Conservation (phyloP, 2,113 vertebrate species). For the Vulpes ferrilata region DNA sequence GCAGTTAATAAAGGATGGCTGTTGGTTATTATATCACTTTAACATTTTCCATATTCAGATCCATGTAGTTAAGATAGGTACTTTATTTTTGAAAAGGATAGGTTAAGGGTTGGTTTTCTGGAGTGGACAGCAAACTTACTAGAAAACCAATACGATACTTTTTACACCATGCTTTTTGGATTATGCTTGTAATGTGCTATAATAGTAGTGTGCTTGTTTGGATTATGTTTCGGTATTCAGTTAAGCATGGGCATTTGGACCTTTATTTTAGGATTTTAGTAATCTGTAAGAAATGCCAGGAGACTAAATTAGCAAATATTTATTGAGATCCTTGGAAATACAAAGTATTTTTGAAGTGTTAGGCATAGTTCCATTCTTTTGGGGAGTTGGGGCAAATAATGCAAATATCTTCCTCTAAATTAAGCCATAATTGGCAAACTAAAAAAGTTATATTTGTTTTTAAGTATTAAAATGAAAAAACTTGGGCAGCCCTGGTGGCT, state of each 20-base stretch:
- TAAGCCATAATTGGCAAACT: background rate
- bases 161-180: background rate
- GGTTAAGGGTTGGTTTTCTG: background rate
- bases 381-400: background rate
- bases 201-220: background rate
- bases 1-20: constrained; percentile 24
- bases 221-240: constrained; percentile 46
- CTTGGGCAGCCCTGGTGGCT: too few relatives aligned
- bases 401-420: background rate
- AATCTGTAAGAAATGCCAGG: constrained; percentile 11
- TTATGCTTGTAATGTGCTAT: too few relatives aligned
- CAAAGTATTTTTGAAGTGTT: background rate
- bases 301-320: constrained; percentile 18
- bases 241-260: background rate
- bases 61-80: background rate
- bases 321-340: background rate
- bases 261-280: constrained; percentile 45
- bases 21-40: background rate
- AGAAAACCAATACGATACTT: background rate
- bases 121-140: background rate
- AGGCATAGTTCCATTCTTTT: background rate
- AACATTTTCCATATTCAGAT: constrained; percentile 22
- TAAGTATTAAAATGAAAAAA: background rate
- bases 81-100: constrained; percentile 11
- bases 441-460: background rate